A percentile compares a stretch with the other conserved stretches of the same genome.
Evolutionary conservation across 2,797 vertebrate species (phyloP).

Genomic region (Perdix hodgsoniae): DNA sequence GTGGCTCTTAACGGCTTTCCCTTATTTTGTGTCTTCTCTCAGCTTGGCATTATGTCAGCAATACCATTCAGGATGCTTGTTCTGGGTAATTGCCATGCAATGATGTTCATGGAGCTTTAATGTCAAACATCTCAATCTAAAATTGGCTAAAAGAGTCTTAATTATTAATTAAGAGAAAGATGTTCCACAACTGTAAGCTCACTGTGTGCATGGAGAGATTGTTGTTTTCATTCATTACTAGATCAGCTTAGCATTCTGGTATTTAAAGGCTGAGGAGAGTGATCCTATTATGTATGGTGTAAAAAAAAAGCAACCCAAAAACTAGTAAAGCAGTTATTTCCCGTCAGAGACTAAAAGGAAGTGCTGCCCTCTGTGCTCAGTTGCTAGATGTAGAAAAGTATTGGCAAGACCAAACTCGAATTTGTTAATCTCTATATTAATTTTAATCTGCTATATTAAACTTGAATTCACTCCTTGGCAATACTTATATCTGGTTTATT

Average conservation of each 20-base stretch:
- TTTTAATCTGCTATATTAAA: background rate
- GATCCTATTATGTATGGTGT: background rate
- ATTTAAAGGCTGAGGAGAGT: background rate
- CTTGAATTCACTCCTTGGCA: background rate
- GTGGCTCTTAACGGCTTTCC: background rate
- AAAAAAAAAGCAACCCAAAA: background rate
- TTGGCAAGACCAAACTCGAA: no score
- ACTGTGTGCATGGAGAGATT: background rate
- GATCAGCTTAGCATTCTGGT: background rate
- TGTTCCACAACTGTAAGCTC: background rate
- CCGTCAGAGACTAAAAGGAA: background rate
- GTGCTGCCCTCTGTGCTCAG: accelerated
- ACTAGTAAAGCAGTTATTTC: background rate
- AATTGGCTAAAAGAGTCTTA: constrained; percentile 6
- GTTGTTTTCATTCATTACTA: background rate
- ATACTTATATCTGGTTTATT: background rate
- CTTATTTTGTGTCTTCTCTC: background rate
- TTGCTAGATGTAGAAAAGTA: background rate
- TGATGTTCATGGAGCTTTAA: constrained; percentile 40
- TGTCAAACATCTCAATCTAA: constrained; percentile 28
- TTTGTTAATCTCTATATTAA: background rate
- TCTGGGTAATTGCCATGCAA: background rate
- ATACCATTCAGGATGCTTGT: background rate
- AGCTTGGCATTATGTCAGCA: background rate
- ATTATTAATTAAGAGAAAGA: constrained; percentile 24